A percentile compares a stretch with the other conserved stretches of the same genome.
phyloP scores from a whole-genome alignment of 2,888 invertebrate species.

The Drosophila cognata region DNA sequence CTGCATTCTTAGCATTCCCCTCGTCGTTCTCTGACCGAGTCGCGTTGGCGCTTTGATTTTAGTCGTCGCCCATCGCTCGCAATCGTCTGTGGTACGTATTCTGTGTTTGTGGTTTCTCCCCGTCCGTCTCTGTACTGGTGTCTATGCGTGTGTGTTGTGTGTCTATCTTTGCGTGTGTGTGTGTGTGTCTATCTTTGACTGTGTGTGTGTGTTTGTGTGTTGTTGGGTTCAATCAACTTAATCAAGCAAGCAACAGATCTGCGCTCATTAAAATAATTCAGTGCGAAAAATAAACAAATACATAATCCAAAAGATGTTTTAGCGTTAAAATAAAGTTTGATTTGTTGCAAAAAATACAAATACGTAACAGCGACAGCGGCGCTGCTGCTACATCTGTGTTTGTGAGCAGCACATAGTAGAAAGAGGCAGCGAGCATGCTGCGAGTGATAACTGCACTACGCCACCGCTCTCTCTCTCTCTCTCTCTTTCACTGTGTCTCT shows the following conservation, averaged over 20 bases:
- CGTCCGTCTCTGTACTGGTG: conserved; percentile 36
- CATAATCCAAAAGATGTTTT: conserved; percentile 22
- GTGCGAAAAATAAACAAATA: conserved; percentile 28
- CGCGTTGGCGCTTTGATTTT: conserved; percentile 67
- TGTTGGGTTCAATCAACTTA: conserved; percentile 69
- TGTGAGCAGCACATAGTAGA: conserved; percentile 32
- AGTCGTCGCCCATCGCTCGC: conserved; percentile 56
- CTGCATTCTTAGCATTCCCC: conserved; percentile 45
- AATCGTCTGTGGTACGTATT: conserved; percentile 59
- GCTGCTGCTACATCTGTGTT: conserved; percentile 30
- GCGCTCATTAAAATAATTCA: conserved; percentile 38
- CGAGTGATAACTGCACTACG: conserved; percentile 64
- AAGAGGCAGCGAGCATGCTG: conserved; percentile 28
- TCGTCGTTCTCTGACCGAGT: conserved; percentile 24
- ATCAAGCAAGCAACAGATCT: conserved; percentile 22
- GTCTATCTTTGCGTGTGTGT: not conserved
- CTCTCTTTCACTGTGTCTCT: conserved; percentile 7
- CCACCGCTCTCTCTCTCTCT: conserved; percentile 6
- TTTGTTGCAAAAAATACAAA: conserved; percentile 70
- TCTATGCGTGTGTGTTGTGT: conserved; percentile 11
- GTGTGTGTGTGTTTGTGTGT: conserved; percentile 25
- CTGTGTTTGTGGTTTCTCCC: conserved; percentile 26
- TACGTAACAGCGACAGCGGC: conserved; percentile 66
- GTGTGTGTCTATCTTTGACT: conserved; percentile 6
- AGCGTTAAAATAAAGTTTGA: conserved; percentile 37